phyloP scores from a whole-genome alignment of 2,888 invertebrate species.

The Holacanthella duospinosa region DNA sequence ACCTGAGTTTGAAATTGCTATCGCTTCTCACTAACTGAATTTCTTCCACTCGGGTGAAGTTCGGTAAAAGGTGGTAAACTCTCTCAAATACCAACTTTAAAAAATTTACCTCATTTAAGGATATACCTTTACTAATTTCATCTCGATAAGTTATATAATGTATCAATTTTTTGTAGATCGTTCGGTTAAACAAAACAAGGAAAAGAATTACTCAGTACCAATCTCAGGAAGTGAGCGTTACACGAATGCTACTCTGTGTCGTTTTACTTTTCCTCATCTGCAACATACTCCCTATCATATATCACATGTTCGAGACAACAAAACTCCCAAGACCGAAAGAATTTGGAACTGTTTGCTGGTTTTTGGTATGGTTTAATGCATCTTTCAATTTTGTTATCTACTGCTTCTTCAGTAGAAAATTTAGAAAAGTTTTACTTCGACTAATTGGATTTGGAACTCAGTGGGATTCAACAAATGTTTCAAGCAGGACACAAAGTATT shows the following conservation, averaged over 20 bases:
- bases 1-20: too few relatives aligned
- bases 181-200: not conserved
- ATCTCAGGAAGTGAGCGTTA: not conserved
- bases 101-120: too few relatives aligned
- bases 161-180: not conserved
- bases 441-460: not conserved
- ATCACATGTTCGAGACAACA: not conserved
- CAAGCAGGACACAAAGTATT: too few relatives aligned
- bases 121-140: too few relatives aligned
- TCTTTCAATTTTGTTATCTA: not conserved
- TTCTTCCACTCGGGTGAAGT: too few relatives aligned
- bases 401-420: not conserved
- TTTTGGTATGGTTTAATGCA: not conserved
- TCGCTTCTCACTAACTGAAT: too few relatives aligned
- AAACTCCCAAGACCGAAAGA: too few relatives aligned
- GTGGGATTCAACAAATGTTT: too few relatives aligned
- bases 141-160: not conserved
- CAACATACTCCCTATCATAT: not conserved
- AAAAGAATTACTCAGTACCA: not conserved
- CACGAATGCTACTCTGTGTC: not conserved
- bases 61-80: too few relatives aligned
- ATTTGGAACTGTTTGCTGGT: not conserved
- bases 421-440: not conserved
- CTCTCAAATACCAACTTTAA: too few relatives aligned
- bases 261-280: not conserved